Percentiles rank a stretch among this genome's conserved stretches.
Conservation (phyloP, 2,888 invertebrate genomes). For the Acleris cristana region DNA sequence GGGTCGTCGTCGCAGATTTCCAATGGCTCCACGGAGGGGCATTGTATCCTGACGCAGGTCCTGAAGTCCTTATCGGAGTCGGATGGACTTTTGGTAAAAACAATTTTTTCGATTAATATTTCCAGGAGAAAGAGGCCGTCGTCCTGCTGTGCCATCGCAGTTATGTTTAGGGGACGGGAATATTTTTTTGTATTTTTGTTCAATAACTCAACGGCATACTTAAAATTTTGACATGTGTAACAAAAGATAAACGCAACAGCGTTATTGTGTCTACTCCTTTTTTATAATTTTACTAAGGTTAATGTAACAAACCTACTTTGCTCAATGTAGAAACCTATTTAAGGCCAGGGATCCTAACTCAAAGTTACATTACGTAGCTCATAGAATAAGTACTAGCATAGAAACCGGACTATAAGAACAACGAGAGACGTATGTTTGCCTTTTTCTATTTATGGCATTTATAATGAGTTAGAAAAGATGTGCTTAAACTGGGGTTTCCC, state of each 20-base stretch:
- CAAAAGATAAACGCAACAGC: slow-evolving; percentile 45
- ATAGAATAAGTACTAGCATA: no score
- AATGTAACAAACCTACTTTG: not conserved
- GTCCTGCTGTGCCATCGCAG: slow-evolving; percentile 71
- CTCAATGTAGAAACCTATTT: not conserved
- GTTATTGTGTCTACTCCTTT: slow-evolving; percentile 13
- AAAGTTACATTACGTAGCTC: no score
- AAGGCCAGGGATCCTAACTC: no score
- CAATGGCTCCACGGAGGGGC: slow-evolving; percentile 82
- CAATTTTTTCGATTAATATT: slow-evolving; percentile 83
- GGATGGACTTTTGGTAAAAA: slow-evolving; percentile 70
- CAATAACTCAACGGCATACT: slow-evolving; percentile 42
- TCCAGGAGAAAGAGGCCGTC: slow-evolving; percentile 86
- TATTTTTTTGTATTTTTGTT: slow-evolving; percentile 49
- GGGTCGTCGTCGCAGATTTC: slow-evolving; percentile 86
- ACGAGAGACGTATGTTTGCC: no score
- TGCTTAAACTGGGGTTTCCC: no score
- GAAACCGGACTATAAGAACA: no score
- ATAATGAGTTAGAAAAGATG: no score
- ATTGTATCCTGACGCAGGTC: slow-evolving; percentile 85
- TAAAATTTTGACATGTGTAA: slow-evolving; percentile 54
- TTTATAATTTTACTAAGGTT: slow-evolving; percentile 9
- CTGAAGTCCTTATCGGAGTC: slow-evolving; percentile 76
- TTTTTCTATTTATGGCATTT: no score
- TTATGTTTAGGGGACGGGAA: slow-evolving; percentile 64